Evolutionary conservation across 2,797 vertebrate genomes (phyloP), one percentile per base, ranked within the genome.

Genomic region (Falco rusticolus): DNA sequence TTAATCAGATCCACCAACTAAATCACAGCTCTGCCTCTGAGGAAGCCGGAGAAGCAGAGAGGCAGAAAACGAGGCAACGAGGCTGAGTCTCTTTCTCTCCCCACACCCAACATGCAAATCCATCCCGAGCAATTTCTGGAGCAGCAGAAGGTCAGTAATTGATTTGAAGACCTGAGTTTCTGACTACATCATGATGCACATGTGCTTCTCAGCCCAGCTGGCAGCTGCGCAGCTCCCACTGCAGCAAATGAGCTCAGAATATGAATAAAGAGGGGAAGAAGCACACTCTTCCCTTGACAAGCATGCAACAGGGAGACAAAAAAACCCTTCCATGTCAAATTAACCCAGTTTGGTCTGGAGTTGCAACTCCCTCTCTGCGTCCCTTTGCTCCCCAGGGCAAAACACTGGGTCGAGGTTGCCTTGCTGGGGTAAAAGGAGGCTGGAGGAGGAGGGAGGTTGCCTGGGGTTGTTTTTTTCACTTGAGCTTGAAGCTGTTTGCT

Each of bases 321-420:
- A 87, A 89, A 51, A 0, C 22, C 47, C 56, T 77, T 89, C 60
- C 74, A 83, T 0, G 3, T 31, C 1, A 3, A 77, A 90, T 89
- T 84, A 95, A 79, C 25, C 9, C 56, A 8, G 33, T 74, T 95
- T 74, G 83, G 11, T 53, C 25, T 4, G 1, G 1, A 50, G 10
- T 6, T 82, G 31, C 56, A 70, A 6, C 14, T 14, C n/a, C 16
- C 5, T 75, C 43, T 11, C 19, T 39, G 29, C 45, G 37, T 71
- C 26, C 12, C 13, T 92, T 83, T 31, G 5, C 43, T 54, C 51
- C 63, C 16, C 41, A 50, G 45, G 77, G 81, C 13, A 76, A 63
- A 93, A 65, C 0, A 2, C 8, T 15, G 25, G 1, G 5, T 34
- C 0, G 0, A 16, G 14, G 12, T 20, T 63, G 8, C n/a, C 22